Evolutionary conservation across 2,113 vertebrate genomes (phyloP).

Genomic region (Panthera leo): DNA sequence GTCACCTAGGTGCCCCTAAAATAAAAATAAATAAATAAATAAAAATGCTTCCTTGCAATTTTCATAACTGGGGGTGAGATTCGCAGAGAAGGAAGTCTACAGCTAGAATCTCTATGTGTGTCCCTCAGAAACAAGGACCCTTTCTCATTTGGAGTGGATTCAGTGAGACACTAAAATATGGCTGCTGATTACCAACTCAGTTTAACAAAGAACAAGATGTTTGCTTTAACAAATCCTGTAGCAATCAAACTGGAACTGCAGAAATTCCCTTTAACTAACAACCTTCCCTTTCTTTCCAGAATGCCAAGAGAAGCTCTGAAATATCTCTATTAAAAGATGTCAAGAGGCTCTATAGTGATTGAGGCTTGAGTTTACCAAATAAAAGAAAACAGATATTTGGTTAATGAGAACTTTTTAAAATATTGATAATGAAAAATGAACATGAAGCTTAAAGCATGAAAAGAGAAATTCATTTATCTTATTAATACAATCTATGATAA

Average conservation of each 20-base stretch:
- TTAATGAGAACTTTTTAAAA: constrained; percentile 67
- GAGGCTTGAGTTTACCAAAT: constrained; percentile 63
- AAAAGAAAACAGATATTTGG: constrained; percentile 62
- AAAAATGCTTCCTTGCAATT: background rate
- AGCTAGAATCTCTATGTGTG: background rate
- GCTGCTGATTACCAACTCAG: background rate
- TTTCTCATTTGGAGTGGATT: background rate
- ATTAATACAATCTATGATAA: constrained; percentile 73
- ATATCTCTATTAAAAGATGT: constrained; percentile 19
- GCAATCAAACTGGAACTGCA: background rate
- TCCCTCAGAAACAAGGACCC: background rate
- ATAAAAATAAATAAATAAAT: no score
- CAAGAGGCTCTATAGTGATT: background rate
- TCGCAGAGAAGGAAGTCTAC: background rate
- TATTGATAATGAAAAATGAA: constrained; percentile 79
- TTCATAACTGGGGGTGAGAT: background rate
- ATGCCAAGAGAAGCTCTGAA: background rate
- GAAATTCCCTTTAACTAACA: background rate
- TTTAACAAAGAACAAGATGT: background rate
- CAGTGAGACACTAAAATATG: background rate
- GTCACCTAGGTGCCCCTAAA: no score
- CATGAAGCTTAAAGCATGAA: constrained; percentile 72
- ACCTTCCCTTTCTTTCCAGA: background rate
- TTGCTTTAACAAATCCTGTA: background rate
- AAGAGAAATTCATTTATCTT: constrained; percentile 68